These are phyloP conservation scores for Tortricodes alternella DNA, from an alignment of 2,888 invertebrate genomes.

Conservation along the genomic window DNA sequence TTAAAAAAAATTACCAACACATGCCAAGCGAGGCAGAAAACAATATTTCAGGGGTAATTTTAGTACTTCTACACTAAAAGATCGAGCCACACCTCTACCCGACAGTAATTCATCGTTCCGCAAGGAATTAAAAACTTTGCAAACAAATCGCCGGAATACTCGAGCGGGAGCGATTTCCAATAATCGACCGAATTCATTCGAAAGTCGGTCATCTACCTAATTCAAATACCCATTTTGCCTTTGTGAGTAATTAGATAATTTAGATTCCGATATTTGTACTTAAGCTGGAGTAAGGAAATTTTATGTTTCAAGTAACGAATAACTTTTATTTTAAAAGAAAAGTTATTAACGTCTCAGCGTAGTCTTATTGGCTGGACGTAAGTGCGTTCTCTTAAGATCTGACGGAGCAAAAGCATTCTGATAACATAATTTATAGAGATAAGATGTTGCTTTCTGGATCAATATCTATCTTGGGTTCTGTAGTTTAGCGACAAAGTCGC, in stretches of 20 bases:
- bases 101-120: slow-evolving; percentile 38
- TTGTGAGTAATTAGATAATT: slow-evolving; percentile 43
- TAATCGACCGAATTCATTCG: slow-evolving; percentile 49
- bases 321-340: slow-evolving; percentile 29
- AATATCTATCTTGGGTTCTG: not conserved
- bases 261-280: slow-evolving; percentile 33
- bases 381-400: slow-evolving; percentile 5
- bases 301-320: slow-evolving; percentile 9
- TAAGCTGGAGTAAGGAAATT: slow-evolving; percentile 12
- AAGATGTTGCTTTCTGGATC: not conserved
- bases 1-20: slow-evolving; percentile 11
- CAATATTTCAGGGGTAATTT: slow-evolving; percentile 8
- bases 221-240: slow-evolving; percentile 35
- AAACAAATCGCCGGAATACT: slow-evolving; percentile 45
- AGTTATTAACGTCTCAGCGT: slow-evolving; percentile 20
- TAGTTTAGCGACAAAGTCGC: too few relatives aligned
- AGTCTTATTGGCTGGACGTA: slow-evolving; percentile 3
- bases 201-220: slow-evolving; percentile 39
- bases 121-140: slow-evolving; percentile 46
- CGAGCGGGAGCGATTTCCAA: slow-evolving; percentile 44
- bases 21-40: slow-evolving; percentile 7
- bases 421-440: slow-evolving; percentile 7
- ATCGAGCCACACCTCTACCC: not conserved
- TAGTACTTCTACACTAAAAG: slow-evolving; percentile 7
- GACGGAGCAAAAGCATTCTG: not conserved